Percentiles rank a stretch among this genome's conserved stretches.
phyloP scores from a whole-genome alignment of 37 sponge, comb jelly and placozoan genomes.

The Chondrilla cf. caribensis region DNA sequence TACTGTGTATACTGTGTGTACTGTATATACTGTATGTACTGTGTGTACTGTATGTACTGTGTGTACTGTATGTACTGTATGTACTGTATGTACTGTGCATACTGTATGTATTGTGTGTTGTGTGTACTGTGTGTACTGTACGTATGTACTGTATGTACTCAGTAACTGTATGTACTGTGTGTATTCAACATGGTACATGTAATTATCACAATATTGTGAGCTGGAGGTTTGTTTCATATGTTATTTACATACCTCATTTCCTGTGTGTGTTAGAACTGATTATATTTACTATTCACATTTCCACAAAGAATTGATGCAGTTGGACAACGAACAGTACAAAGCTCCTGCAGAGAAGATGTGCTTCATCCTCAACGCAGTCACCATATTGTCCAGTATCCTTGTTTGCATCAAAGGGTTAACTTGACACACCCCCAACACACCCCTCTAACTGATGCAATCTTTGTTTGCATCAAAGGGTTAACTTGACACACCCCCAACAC shows the following conservation, averaged over 20 bases:
- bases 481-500: neutral
- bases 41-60: too few relatives aligned
- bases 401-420: neutral
- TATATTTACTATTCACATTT: neutral
- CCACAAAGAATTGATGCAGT: neutral
- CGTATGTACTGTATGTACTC: too few relatives aligned
- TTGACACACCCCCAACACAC: neutral
- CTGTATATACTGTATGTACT: too few relatives aligned
- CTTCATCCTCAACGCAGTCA: constrained; percentile 62
- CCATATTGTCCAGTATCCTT: constrained; percentile 62
- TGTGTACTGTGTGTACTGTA: too few relatives aligned
- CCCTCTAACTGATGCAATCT: neutral
- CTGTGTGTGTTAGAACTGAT: neutral
- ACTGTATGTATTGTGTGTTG: too few relatives aligned
- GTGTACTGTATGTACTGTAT: too few relatives aligned
- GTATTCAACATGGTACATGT: too few relatives aligned
- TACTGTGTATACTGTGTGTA: neutral
- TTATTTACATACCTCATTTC: neutral
- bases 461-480: neutral
- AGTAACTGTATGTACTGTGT: too few relatives aligned
- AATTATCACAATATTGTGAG: too few relatives aligned
- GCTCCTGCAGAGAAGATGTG: constrained; percentile 62
- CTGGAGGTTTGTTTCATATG: neutral
- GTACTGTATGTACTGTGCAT: too few relatives aligned
- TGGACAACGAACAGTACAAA: constrained; percentile 20